Evolutionary conservation across 1,140 invertebrate genomes (phyloP).

Genomic region (Calycopis cecrops): DNA sequence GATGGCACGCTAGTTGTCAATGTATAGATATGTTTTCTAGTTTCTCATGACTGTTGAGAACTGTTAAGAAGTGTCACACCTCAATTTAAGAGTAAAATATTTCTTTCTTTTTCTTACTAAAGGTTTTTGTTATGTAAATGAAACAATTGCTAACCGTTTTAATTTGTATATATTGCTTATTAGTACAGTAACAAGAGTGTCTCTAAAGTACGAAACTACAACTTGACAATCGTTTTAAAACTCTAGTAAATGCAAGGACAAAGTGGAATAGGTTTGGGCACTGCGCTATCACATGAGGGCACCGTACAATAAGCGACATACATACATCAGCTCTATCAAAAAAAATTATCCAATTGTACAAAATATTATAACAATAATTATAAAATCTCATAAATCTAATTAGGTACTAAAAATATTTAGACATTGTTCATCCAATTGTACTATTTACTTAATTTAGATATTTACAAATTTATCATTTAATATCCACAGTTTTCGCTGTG

Average conservation of each 20-base stretch:
- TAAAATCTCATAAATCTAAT: conserved; percentile 70
- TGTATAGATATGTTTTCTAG: no score
- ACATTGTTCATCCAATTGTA: conserved; percentile 53
- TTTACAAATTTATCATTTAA: conserved; percentile 55
- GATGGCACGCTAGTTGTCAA: no score
- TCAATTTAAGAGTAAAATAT: no score
- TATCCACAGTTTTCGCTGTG: conserved; percentile 62
- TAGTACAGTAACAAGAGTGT: conserved; percentile 69
- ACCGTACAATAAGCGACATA: conserved; percentile 59
- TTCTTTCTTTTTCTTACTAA: not conserved
- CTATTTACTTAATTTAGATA: conserved; percentile 64
- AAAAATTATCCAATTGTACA: conserved; percentile 55
- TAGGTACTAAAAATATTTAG: conserved; percentile 63
- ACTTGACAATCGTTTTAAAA: conserved; percentile 55
- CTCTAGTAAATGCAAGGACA: conserved; percentile 72
- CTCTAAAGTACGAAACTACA: conserved; percentile 60
- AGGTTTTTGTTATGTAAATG: conserved; percentile 18
- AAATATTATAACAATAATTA: conserved; percentile 62
- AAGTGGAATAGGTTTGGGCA: conserved; percentile 44
- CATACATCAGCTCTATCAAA: conserved; percentile 57
- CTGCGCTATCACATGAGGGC: conserved; percentile 64
- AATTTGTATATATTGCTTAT: conserved; percentile 73
- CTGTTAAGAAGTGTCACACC: no score
- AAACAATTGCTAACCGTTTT: conserved; percentile 49
- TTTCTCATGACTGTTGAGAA: no score